Base-by-base conservation (phyloP, 2,113 vertebrate genomes). In the Periophthalmus modestus region DNA sequence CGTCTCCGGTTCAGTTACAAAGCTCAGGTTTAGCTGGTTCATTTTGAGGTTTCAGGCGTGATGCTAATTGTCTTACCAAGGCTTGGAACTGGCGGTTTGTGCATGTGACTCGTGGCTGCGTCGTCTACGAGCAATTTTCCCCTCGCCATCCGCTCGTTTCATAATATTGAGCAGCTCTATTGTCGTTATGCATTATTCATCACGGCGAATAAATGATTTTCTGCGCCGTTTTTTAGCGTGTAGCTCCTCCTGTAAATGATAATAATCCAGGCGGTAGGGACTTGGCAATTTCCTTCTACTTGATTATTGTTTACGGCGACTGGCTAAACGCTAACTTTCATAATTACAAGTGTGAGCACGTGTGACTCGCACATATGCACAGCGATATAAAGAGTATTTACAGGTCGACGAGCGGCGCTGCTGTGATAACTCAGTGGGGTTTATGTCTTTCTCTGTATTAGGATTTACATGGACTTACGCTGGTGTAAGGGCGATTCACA, bases 1-100 rank as follows among this genome's bases (percentile, higher is more conserved):
- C 33, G 10, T 73, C 72, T 75, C 48, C 59, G 72, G 80, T 58
- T 14, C 16, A n/a, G 28, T 59, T 28, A 58, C 24, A 58, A 58
- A 24, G 1, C 1, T 3, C 4, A 23, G 11, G 24, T 58, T 24
- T 58, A 58, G 7, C 2, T 24, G 7, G 12, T 50, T 50, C 4
- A 16, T 18, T 50, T 18, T 14, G 3, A 24, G 57, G 5, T 5
- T 13, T 24, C 13, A 5, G 4, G 57, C 4, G 28, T 15, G 21
- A 23, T 21, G 21, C 3, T 28, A 59, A 15, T 28, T 28, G 57
- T 15, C 11, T 58, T 14, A 58, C 14, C 55, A 13, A 55, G 54
- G 18, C 52, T 23, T 23, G 55, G 55, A 11, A 57, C 12, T 1
- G 23, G 1, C 55, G 0, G 3, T 4, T 24, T 58, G 14, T 4